A percentile compares a stretch with the other conserved stretches of the same genome.
Evolutionary conservation across 2,113 vertebrate genomes (phyloP).

Genomic region (Cyphomyrus plagiostoma): DNA sequence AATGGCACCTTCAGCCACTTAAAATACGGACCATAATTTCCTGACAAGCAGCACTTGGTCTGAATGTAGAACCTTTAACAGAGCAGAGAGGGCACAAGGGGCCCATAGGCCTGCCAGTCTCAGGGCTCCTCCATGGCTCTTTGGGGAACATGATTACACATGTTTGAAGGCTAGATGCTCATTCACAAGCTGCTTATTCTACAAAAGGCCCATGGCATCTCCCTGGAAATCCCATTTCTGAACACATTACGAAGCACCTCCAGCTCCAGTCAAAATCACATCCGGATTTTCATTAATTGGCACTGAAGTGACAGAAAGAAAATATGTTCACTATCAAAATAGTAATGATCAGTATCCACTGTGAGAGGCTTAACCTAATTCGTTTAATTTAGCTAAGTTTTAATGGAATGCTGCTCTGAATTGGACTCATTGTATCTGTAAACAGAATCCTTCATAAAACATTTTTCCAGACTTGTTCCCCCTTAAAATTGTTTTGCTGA

Average conservation of each 20-base stretch:
- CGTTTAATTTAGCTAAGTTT: background rate
- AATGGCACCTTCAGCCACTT: background rate
- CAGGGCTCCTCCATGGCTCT: slow-evolving; percentile 15
- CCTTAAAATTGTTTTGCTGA: background rate
- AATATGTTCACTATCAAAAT: background rate
- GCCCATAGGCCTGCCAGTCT: background rate
- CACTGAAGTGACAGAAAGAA: background rate
- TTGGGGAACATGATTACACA: slow-evolving; percentile 26
- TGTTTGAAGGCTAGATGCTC: slow-evolving; percentile 6
- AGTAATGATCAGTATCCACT: background rate
- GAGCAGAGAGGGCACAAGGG: background rate
- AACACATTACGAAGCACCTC: slow-evolving; percentile 9
- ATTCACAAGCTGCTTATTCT: slow-evolving; percentile 29
- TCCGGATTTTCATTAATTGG: background rate
- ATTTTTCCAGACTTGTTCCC: background rate
- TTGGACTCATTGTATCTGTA: background rate
- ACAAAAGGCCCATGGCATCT: slow-evolving; percentile 45
- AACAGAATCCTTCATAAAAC: background rate
- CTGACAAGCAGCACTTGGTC: too few species aligned
- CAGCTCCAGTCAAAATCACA: background rate
- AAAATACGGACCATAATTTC: background rate
- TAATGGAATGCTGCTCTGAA: background rate
- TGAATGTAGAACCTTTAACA: background rate
- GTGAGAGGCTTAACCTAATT: background rate
- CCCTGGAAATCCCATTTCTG: slow-evolving; percentile 35